Evolutionary conservation across 2,113 vertebrate genomes (phyloP).

Genomic region (Rhinoptilus africanus): DNA sequence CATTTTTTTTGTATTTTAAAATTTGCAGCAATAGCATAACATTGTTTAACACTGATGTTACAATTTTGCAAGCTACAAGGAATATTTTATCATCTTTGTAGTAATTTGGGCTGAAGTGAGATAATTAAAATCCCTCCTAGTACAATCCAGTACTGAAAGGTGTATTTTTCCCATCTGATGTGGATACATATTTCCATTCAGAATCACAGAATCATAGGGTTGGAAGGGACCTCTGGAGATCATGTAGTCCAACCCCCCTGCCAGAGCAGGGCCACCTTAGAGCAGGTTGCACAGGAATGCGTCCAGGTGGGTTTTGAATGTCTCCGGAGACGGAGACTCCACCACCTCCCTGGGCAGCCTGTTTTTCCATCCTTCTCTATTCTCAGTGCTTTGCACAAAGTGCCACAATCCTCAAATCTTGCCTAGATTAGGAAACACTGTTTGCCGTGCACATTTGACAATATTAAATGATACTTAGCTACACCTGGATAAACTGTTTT

Average conservation of each 20-base stretch:
- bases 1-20: neutral
- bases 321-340: no score
- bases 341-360: no score
- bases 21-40: neutral
- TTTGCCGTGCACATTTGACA: rapidly evolving
- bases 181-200: neutral
- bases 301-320: no score
- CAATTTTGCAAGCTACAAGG: neutral
- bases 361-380: neutral
- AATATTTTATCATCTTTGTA: neutral
- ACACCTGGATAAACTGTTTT: neutral
- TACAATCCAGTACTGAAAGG: neutral
- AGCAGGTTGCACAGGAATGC: no score
- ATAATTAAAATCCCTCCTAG: neutral
- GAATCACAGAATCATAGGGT: no score
- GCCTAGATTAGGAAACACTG: neutral
- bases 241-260: no score
- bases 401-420: neutral
- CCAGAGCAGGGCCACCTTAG: no score
- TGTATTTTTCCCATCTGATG: neutral
- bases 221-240: no score
- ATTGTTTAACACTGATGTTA: neutral
- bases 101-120: neutral
- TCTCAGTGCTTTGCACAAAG: neutral
- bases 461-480: neutral